Evolutionary conservation across 2,113 vertebrate species (phyloP).

Genomic region (Centropus bengalensis): DNA sequence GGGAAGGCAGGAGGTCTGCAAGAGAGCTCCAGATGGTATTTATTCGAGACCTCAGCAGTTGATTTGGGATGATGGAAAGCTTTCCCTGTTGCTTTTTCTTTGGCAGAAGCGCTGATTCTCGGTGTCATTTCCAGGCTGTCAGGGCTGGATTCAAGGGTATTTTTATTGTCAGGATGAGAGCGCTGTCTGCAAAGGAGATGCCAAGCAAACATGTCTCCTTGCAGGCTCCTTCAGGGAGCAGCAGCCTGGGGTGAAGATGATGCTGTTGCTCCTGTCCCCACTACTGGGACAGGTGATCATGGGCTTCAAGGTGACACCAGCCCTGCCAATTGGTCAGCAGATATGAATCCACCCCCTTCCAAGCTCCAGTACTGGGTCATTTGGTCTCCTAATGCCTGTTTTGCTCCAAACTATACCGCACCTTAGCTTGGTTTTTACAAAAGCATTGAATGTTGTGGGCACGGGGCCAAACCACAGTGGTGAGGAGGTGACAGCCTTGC

Average conservation of each 20-base stretch:
- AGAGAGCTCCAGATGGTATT: slow-evolving; percentile 35
- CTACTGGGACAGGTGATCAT: neutral
- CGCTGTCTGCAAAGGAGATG: neutral
- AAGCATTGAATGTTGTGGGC: neutral
- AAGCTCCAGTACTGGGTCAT: neutral
- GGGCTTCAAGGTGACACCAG: neutral
- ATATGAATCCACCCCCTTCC: neutral
- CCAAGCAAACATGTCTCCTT: fast-evolving
- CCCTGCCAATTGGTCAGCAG: neutral
- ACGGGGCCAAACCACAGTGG: neutral
- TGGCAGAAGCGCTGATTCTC: neutral
- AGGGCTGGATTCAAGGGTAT: neutral
- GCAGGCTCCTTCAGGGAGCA: neutral
- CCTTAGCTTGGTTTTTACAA: neutral
- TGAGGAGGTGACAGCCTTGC: neutral
- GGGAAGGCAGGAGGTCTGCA: slow-evolving; percentile 2
- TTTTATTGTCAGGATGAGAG: neutral
- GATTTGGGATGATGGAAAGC: neutral
- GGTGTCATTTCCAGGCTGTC: neutral
- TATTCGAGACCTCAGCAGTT: neutral
- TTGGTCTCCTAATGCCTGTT: fast-evolving
- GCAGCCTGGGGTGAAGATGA: neutral
- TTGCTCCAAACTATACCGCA: neutral
- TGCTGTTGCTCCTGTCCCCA: neutral
- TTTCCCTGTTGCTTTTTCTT: neutral